Base-by-base conservation (phyloP, 2,113 vertebrate genomes). In the Myotis brandtii region DNA sequence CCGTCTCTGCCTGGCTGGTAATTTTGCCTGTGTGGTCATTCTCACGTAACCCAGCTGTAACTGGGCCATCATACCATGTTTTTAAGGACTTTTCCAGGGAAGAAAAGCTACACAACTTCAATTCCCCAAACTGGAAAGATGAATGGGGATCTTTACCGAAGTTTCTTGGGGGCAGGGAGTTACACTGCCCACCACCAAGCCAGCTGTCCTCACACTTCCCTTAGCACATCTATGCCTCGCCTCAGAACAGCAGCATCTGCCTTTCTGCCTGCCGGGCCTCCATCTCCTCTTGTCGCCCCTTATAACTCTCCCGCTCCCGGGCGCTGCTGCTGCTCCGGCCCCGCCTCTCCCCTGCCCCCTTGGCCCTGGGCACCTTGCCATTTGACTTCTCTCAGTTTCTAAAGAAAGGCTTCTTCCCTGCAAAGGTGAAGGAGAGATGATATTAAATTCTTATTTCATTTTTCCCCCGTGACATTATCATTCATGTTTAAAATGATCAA, bases 211-310 rank as follows among this genome's bases (percentile, higher is more conserved):
- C 20, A 46, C 86, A 25, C 9, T 30, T 18, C 34, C 52, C 9
- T 46, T 30, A 18, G 48, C 23, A 25, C 14, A 50, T 48, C 54
- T 48, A 30, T 23, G 27, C 46, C 66, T 52, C 2, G 69, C 20
- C 69, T 69, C 43, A 20, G n/a, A 81, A 37, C 30, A 25, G 25
- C 0, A 69, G n/a, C 5, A 5, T 30, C 30, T 14, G 1, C 0
- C 1, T 72, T 32, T 52, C 56, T 54, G 56, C 11, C 37, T 20
- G 3, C 8, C n/a, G 20, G 48, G 20, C 32, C 32, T 0, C 1
- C 0, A 3, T 4, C 9, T 10, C 3, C 6, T 18, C n/a, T 17
- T 4, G 9, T 5, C 5, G 0, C 8, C 40, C 30, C 25, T 21
- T 16, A 0, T 23, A 7, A 14, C 2, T 21, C 56, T 30, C 34